Evolutionary conservation across 2,888 invertebrate genomes (phyloP).

Genomic region (Philonicus albiceps): DNA sequence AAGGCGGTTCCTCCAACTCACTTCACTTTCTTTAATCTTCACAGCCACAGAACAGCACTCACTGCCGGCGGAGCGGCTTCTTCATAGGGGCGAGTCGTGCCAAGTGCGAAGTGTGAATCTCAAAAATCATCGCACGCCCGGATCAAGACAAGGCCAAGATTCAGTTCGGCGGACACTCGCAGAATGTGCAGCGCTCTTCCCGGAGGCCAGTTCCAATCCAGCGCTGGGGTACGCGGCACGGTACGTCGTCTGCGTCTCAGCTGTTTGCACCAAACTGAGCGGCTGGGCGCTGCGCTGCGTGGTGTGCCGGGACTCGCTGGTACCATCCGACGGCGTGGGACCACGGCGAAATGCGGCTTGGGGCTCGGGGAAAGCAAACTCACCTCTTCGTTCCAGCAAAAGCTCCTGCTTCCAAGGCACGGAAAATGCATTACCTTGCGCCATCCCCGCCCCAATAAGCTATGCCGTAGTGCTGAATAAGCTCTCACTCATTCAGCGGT

Average conservation of each 20-base stretch:
- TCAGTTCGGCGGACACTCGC: background rate
- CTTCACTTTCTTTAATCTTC: slow-evolving; percentile 19
- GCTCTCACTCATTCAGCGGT: background rate
- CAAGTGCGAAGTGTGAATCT: background rate
- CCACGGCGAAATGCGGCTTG: background rate
- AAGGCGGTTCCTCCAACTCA: background rate
- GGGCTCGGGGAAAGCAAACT: background rate
- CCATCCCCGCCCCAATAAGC: background rate
- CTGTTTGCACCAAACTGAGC: slow-evolving; percentile 17
- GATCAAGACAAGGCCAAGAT: background rate
- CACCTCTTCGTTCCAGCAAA: background rate
- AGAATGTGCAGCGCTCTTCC: background rate
- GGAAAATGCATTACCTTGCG: background rate
- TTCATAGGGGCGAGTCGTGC: background rate
- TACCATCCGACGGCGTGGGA: background rate
- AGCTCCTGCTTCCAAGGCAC: background rate
- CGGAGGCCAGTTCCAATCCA: background rate
- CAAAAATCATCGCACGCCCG: slow-evolving; percentile 16
- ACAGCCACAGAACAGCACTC: background rate
- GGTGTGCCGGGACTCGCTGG: background rate
- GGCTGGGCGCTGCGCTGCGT: background rate
- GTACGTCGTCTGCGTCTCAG: background rate
- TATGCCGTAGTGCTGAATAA: background rate
- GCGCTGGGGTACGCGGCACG: background rate
- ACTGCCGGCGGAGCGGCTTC: background rate